Conservation (phyloP, 2,113 vertebrate species). For the Brachyhypopomus gauderio region DNA sequence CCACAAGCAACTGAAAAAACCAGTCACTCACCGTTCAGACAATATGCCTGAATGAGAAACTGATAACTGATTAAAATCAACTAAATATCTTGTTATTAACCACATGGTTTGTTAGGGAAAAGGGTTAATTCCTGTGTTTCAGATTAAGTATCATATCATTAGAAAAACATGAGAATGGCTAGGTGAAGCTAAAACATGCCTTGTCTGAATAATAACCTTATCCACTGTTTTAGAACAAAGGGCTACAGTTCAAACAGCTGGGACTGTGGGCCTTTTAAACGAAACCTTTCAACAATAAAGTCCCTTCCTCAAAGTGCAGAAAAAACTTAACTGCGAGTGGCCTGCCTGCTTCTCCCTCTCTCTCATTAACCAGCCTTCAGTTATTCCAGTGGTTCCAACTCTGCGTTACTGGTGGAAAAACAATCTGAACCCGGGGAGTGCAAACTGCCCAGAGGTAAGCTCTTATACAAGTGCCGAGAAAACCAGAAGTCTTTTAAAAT, state of each 20-base stretch:
- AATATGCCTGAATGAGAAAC: not conserved
- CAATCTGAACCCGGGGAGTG: conserved; percentile 33
- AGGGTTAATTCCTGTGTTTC: not conserved
- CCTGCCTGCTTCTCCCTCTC: not conserved
- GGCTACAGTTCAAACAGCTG: not conserved
- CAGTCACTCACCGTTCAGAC: not conserved
- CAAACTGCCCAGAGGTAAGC: conserved; percentile 38
- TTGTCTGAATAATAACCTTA: not conserved
- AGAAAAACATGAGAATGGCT: not conserved
- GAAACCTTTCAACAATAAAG: conserved; percentile 14
- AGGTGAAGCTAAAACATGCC: not conserved
- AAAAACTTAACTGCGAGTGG: not conserved
- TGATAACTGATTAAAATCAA: not conserved
- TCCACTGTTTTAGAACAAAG: not conserved
- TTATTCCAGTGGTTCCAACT: conserved; percentile 17
- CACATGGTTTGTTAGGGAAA: not conserved
- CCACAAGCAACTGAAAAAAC: not conserved
- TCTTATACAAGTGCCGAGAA: conserved; percentile 48
- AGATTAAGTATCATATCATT: not conserved
- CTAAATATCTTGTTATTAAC: not conserved
- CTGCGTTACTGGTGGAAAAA: conserved; percentile 37
- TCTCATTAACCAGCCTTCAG: conserved; percentile 21
- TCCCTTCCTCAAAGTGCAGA: not conserved
- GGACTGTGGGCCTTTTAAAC: not conserved
- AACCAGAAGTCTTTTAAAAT: conserved; percentile 40